Conservation (phyloP, 2,888 invertebrate genomes). For the Sicus ferrugineus region DNA sequence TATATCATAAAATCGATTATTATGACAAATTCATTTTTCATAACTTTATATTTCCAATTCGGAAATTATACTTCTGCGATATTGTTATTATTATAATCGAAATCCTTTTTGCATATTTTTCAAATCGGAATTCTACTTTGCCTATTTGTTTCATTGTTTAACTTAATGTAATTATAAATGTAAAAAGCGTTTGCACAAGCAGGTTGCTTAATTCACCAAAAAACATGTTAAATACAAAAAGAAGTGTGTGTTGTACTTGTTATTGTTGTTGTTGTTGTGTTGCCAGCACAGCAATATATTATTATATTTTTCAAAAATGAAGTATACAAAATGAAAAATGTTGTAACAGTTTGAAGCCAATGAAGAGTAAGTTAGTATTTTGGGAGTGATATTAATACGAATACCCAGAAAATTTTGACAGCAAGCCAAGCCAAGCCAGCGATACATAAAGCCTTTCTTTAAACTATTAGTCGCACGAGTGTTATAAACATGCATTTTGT, state of each 20-base stretch:
- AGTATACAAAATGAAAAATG: slow-evolving; percentile 13
- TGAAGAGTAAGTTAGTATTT: slow-evolving; percentile 14
- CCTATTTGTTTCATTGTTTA: too few species aligned
- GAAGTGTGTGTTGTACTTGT: not conserved
- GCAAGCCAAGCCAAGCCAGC: not conserved
- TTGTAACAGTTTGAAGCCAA: slow-evolving; percentile 7
- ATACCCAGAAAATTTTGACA: not conserved
- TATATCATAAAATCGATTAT: too few species aligned
- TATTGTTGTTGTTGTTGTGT: not conserved
- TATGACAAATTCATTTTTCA: too few species aligned
- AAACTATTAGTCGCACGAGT: not conserved
- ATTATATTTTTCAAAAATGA: slow-evolving; percentile 8
- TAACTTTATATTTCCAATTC: too few species aligned
- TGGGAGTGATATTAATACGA: not conserved
- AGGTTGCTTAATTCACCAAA: not conserved
- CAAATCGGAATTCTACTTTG: too few species aligned
- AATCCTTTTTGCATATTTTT: too few species aligned
- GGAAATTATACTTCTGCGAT: too few species aligned
- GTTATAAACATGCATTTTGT: not conserved
- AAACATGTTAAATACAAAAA: not conserved
- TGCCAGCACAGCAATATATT: not conserved
- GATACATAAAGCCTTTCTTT: not conserved
- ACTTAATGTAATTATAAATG: too few species aligned
- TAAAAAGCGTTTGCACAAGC: not conserved
- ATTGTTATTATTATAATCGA: too few species aligned